Base-by-base conservation (phyloP, 2,888 invertebrate genomes). In the Platycheirus albimanus region DNA sequence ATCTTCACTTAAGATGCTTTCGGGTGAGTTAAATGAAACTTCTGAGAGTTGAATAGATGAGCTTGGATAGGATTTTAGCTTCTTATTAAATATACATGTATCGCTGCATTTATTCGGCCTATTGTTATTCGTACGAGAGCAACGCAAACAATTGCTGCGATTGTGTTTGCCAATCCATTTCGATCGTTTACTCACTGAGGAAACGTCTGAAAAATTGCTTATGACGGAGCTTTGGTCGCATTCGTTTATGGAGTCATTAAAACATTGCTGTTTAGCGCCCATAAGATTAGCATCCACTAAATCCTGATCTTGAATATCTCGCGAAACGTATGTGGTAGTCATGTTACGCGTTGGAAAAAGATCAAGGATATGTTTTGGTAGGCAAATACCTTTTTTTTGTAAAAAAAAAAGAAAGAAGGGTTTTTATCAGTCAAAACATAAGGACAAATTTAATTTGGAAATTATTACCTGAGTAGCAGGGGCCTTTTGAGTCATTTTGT, bases 141-240 rank as follows among this genome's bases (percentile, higher is more conserved):
- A 91, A 47, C 88, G 86, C 8, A 91, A 85, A 71, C 91, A 91
- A 83, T 87, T 89, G 24, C 85, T 88, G 4, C 90, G 89, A 17
- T 89, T 89, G 74, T 91, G 91, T 76, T 89, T 90, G 13, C 88
- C 87, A 41, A 87, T 84, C 88, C 89, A 90, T 84, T 90, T 91
- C 10, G 87, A 86, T 38, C 89, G 89, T 74, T 91, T 90, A 58
- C 91, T 91, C 30, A 89, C 88, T 36, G 89, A 89, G 0, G 91
- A 91, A 24, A 91, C 87, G 85, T 91, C 91, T 11, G 91, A 91
- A n/a, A 90, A 87, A 52, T 90, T 91, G 41, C 91, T 91, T 72
- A 91, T 90, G 3, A 89, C 87, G 28, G 89, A 90, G 24, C 90
- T 89, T 80, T 90, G 91, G 76, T 90, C 90, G 24, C 90, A 89